Evolutionary conservation across 2,113 vertebrate genomes (phyloP), one percentile per base, ranked within the genome.

Genomic region (Cisticola juncidis): DNA sequence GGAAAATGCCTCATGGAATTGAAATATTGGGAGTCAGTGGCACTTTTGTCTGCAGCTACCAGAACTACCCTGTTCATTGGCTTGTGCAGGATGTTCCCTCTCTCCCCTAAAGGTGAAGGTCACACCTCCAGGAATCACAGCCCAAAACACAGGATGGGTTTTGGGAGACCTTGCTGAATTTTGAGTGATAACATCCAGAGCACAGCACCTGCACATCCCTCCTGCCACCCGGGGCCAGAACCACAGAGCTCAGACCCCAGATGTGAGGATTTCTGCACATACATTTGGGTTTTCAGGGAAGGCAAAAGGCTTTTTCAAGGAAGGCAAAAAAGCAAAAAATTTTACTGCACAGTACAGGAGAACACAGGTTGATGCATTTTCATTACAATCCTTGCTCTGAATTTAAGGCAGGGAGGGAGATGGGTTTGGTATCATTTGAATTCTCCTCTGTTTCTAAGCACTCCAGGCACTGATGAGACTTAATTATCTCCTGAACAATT

Each of bases 401-500:
- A 62, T 90, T 62, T 73, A 47, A 93, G 68, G 33, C 64, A 77
- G 47, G 60, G 13, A 51, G 17, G 44, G 91, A 60, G 70, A 69
- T 1, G 69, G 48, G 53, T 57, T 62, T 47, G 42, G 42, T 26
- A 40, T 54, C 47, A 21, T 89, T 79, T 87, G 90, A 92, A 90
- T 71, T 90, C 42, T 80, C 42, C 40, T 76, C 69, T 36, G 35
- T 81, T 74, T 70, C 56, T 71, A 68, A 86, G 68, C 71, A 56
- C 79, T 83, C 31, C 71, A 83, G 82, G 58, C 35, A 62, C 33
- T 1, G 6, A 61, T 65, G 79, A 64, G 72, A 88, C 68, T 92
- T 83, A 77, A 90, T 90, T 88, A 81, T 62, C 71, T 78, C 57
- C 74, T 22, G 79, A 80, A 90, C 57, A 84, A 86, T 78, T 88